Evolutionary conservation across 2,888 invertebrate species (phyloP), one percentile per base, ranked within the genome.

Genomic region (Athripsodes cinereus): DNA sequence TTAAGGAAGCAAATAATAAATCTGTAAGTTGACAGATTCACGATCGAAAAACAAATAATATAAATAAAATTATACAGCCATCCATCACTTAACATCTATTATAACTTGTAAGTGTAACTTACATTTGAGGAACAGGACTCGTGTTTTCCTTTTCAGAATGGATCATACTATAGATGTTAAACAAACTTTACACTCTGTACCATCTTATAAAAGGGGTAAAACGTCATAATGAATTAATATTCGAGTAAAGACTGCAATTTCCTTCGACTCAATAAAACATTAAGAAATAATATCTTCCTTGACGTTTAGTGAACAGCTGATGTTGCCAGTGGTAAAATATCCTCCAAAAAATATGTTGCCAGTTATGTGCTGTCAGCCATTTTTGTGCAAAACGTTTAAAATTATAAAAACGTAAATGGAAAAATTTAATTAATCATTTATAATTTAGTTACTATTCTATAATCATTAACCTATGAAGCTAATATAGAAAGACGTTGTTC

Each of bases 71-170:
- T n/a, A n/a, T n/a, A n/a, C n/a, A n/a, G n/a, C n/a, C n/a, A n/a
- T n/a, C n/a, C 18, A 48, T 48, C 21, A 18, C 48, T 2, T 20
- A 5, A 3, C 11, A 48, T 20, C 11, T 48, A 18, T 48, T 48
- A 11, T 19, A 19, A 48, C 48, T n/a, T n/a, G n/a, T n/a, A n/a
- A 48, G 13, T 49, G 40, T 53, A 47, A 60, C 60, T 52, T 60
- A 60, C 60, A 60, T 60, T 60, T 53, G 60, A 60, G 60, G 60
- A 60, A 53, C 60, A 57, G 57, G 57, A 52, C 53, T 55, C 46
- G 51, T 57, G 52, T 40, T 60, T 52, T 57, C 60, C 21, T 53
- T 55, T 52, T 57, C 57, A 60, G 60, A 60, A 57, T 60, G 53
- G 55, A 57, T 47, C 60, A 60, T 60, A 60, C 53, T 57, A 60